Evolutionary conservation across 92 coral and sea anemone genomes (phyloP).

Genomic region (Ricordea florida): DNA sequence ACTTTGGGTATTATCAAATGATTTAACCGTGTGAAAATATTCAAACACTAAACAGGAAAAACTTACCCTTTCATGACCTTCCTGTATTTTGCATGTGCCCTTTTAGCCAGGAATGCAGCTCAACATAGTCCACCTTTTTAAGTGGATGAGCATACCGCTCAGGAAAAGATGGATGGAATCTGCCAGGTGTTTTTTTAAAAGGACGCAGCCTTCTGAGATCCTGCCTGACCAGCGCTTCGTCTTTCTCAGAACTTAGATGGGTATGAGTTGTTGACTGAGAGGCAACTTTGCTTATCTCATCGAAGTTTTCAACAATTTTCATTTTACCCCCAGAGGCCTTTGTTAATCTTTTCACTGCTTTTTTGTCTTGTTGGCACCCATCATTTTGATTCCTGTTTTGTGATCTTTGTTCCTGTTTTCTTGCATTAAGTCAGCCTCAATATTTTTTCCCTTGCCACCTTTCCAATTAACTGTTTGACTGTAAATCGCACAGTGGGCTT

Average conservation of each 20-base stretch:
- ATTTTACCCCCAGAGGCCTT: slow-evolving; percentile 39
- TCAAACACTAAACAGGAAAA: background rate
- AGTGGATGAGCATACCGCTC: slow-evolving; percentile 58
- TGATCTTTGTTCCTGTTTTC: slow-evolving; percentile 33
- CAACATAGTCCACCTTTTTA: slow-evolving; percentile 52
- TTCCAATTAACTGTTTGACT: slow-evolving; percentile 63
- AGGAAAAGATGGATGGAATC: slow-evolving; percentile 61
- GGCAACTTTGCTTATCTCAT: slow-evolving; percentile 28
- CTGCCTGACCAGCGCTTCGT: slow-evolving; percentile 60
- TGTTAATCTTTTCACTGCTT: slow-evolving; percentile 30
- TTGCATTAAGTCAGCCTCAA: slow-evolving; percentile 52
- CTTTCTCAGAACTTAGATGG: slow-evolving; percentile 44
- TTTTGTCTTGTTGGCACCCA: slow-evolving; percentile 53
- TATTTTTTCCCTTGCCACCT: slow-evolving; percentile 61
- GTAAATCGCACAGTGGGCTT: slow-evolving; percentile 57
- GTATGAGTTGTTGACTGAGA: slow-evolving; percentile 61
- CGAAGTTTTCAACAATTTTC: slow-evolving; percentile 25
- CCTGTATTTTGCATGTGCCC: slow-evolving; percentile 47
- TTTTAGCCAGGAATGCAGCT: slow-evolving; percentile 68
- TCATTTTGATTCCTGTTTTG: slow-evolving; percentile 47
- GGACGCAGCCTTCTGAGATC: slow-evolving; percentile 48
- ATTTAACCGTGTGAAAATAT: background rate
- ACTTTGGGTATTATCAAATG: no score
- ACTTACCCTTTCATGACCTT: background rate
- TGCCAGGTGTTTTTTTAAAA: slow-evolving; percentile 26